phyloP scores from a whole-genome alignment of 1,140 invertebrate genomes.

The Bombyx mandarina region DNA sequence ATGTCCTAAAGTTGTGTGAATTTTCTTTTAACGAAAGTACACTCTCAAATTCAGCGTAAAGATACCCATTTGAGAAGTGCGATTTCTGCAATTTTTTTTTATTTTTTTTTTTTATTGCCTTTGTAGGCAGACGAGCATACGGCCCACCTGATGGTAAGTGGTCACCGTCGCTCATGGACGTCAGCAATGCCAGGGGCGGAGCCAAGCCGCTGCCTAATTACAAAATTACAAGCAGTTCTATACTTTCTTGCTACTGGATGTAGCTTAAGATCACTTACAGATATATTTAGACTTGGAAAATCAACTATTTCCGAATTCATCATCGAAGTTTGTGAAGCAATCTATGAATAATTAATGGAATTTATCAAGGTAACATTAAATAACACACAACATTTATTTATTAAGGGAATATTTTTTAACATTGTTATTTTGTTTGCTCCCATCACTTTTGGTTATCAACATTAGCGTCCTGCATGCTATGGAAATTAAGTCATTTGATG shows the following conservation, averaged over 20 bases:
- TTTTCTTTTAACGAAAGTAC: too few relatives aligned
- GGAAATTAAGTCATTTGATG: too few relatives aligned
- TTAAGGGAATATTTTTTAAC: conserved; percentile 9
- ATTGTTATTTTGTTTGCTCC: conserved; percentile 1
- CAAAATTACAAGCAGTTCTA: conserved; percentile 19
- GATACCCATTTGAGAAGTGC: too few relatives aligned
- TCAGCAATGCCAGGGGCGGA: too few relatives aligned
- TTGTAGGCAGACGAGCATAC: too few relatives aligned
- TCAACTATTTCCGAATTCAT: conserved; percentile 9
- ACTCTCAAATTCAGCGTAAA: too few relatives aligned
- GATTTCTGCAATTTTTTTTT: too few relatives aligned
- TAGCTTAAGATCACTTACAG: conserved; percentile 16
- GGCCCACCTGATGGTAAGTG: too few relatives aligned
- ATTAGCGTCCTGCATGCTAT: neutral
- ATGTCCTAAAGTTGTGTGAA: too few relatives aligned
- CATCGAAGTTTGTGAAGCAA: conserved; percentile 13
- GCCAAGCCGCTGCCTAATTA: too few relatives aligned
- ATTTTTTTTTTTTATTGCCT: too few relatives aligned
- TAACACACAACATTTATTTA: conserved; percentile 11
- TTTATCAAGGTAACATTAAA: conserved; percentile 19
- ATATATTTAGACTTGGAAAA: conserved; percentile 11
- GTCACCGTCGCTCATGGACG: too few relatives aligned
- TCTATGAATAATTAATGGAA: conserved; percentile 14
- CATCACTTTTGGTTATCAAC: conserved; percentile 4
- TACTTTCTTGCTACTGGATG: conserved; percentile 25